phyloP scores from a whole-genome alignment of 2,113 vertebrate species.

The Microcebus griseorufus region DNA sequence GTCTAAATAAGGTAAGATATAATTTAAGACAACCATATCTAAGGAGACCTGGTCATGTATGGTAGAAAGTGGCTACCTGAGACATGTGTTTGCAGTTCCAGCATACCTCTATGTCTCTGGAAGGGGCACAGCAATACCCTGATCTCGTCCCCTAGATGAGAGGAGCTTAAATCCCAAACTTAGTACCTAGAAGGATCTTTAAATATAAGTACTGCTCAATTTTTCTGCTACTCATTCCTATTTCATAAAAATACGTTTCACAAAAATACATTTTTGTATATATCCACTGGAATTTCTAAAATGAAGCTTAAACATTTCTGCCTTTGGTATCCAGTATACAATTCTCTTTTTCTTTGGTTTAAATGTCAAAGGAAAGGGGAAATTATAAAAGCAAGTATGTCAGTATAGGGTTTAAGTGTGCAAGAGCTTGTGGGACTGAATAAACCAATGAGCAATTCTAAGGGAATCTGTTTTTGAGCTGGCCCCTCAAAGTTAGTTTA shows the following conservation, averaged over 20 bases:
- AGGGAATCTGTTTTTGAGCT: constrained; percentile 31
- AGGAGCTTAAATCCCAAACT: not conserved
- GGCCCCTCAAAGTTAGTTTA: constrained; percentile 2
- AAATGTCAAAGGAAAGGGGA: not conserved
- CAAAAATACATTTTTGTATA: not conserved
- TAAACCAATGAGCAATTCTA: constrained; percentile 3
- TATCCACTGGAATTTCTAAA: not conserved
- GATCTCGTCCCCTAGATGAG: not conserved
- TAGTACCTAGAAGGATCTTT: not conserved
- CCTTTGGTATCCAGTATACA: not conserved
- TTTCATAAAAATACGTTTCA: constrained; percentile 16
- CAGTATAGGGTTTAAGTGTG: not conserved
- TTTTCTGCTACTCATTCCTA: not conserved
- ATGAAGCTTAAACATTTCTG: constrained; percentile 16
- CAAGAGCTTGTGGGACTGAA: not conserved
- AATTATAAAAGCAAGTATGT: not conserved
- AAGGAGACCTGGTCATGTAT: not conserved
- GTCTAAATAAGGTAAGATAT: not conserved
- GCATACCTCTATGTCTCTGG: not conserved
- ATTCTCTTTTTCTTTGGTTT: constrained; percentile 6
- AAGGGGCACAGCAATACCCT: not conserved
- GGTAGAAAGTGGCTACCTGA: not conserved
- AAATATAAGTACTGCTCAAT: not conserved
- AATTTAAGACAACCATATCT: not conserved
- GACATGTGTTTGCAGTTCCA: not conserved